Percentiles rank a stretch among this genome's conserved stretches.
phyloP scores from a whole-genome alignment of 2,888 invertebrate genomes.

The Phaonia tiefii region DNA sequence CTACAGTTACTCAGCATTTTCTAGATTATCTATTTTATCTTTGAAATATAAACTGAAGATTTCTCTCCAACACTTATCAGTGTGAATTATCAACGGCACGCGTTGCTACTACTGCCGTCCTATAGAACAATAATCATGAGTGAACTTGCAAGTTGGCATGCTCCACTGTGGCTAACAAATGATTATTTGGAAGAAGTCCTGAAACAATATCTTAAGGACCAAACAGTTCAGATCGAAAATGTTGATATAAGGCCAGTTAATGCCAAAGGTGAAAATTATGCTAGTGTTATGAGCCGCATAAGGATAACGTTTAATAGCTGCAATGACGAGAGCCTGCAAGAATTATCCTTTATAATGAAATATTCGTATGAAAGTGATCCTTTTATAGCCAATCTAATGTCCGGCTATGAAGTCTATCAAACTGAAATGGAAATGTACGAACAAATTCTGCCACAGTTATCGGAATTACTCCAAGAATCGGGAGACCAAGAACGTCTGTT shows the following conservation, averaged over 20 bases:
- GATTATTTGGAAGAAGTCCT: slow-evolving; percentile 71
- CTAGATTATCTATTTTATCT: too few species aligned
- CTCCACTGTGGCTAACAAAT: slow-evolving; percentile 71
- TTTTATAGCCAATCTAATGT: slow-evolving; percentile 67
- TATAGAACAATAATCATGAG: slow-evolving; percentile 17
- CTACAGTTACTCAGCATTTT: too few species aligned
- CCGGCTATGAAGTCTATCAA: slow-evolving; percentile 69
- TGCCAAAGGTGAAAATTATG: slow-evolving; percentile 74
- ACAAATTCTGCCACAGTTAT: slow-evolving; percentile 72
- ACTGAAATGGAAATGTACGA: slow-evolving; percentile 76
- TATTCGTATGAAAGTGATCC: slow-evolving; percentile 72
- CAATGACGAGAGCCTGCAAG: slow-evolving; percentile 53
- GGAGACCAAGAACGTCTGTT: slow-evolving; percentile 71
- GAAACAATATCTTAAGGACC: slow-evolving; percentile 69
- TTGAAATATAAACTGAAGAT: too few species aligned
- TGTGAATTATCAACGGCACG: too few species aligned
- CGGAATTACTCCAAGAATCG: slow-evolving; percentile 65
- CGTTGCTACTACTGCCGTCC: too few species aligned
- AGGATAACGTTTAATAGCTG: slow-evolving; percentile 61
- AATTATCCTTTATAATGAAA: slow-evolving; percentile 71
- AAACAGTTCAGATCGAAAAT: slow-evolving; percentile 65
- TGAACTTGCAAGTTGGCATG: slow-evolving; percentile 5
- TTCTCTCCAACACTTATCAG: too few species aligned
- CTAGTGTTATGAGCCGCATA: slow-evolving; percentile 73
- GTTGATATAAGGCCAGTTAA: slow-evolving; percentile 71